Percentiles rank a stretch among this genome's conserved stretches.
Conservation (phyloP, 2,888 invertebrate species). For the Sabellastarte sp. region DNA sequence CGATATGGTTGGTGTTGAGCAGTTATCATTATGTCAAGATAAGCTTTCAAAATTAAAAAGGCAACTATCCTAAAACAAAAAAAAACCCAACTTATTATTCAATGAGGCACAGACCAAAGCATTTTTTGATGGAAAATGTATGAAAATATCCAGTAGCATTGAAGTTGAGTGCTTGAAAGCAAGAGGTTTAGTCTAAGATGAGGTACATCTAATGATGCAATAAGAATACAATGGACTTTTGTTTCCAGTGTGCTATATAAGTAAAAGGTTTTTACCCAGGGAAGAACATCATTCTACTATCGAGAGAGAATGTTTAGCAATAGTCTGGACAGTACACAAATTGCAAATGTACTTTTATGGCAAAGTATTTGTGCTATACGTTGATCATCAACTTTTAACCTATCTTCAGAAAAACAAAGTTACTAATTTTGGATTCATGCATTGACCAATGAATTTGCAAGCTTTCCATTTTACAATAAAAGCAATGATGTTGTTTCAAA, state of each 20-base stretch:
- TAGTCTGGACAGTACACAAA: background rate
- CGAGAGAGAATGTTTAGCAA: background rate
- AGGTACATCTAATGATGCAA: background rate
- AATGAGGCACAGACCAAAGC: background rate
- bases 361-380: background rate
- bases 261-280: background rate
- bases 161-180: background rate
- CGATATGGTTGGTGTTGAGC: background rate
- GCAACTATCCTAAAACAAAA: background rate
- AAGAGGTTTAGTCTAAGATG: background rate
- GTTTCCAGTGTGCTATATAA: background rate
- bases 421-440: background rate
- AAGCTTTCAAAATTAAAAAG: background rate
- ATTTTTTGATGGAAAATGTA: background rate
- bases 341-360: background rate
- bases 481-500: too few relatives aligned
- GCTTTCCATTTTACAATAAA: too few relatives aligned
- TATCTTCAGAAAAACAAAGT: background rate
- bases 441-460: too few relatives aligned
- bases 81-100: background rate
- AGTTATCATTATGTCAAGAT: background rate
- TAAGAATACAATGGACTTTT: background rate
- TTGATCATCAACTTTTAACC: background rate
- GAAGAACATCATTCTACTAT: background rate
- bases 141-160: background rate